Percentiles rank a stretch among this genome's conserved stretches.
phyloP scores from a whole-genome alignment of 1,140 invertebrate species.

The Pseudachorutes palmiensis region DNA sequence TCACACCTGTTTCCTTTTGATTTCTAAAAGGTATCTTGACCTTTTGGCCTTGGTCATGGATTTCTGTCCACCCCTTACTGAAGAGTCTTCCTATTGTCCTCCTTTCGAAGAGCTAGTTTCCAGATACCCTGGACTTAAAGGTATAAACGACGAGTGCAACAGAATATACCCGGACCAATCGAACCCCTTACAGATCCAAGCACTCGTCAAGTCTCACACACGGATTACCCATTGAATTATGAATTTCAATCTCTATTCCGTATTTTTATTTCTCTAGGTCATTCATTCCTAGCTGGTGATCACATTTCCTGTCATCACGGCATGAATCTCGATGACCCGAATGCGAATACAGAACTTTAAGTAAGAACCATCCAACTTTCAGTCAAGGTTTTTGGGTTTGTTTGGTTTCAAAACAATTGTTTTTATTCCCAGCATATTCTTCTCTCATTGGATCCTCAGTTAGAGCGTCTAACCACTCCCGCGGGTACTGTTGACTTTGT shows the following conservation, averaged over 20 bases:
- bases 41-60: too few relatives aligned
- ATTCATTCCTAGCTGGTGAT: conserved; percentile 74
- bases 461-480: conserved; percentile 56
- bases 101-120: neutral
- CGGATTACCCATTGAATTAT: neutral
- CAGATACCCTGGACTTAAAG: conserved; percentile 4
- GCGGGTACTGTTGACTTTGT: conserved; percentile 69
- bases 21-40: too few relatives aligned
- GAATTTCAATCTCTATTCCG: neutral
- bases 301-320: conserved; percentile 89
- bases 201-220: conserved; percentile 59
- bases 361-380: too few relatives aligned
- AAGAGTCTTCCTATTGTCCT: too few relatives aligned
- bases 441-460: conserved; percentile 72
- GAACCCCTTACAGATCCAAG: conserved; percentile 88
- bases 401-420: neutral
- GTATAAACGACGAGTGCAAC: conserved; percentile 53
- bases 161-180: conserved; percentile 79
- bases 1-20: too few relatives aligned
- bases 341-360: conserved; percentile 50
- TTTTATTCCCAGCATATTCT: conserved; percentile 66
- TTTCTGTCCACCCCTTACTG: too few relatives aligned
- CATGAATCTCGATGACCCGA: conserved; percentile 66
- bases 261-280: conserved; percentile 52
- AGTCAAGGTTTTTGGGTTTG: too few relatives aligned